These are phyloP conservation scores for Drosophila watanabei DNA, from an alignment of 1,140 invertebrate species.

Conservation along the genomic window DNA sequence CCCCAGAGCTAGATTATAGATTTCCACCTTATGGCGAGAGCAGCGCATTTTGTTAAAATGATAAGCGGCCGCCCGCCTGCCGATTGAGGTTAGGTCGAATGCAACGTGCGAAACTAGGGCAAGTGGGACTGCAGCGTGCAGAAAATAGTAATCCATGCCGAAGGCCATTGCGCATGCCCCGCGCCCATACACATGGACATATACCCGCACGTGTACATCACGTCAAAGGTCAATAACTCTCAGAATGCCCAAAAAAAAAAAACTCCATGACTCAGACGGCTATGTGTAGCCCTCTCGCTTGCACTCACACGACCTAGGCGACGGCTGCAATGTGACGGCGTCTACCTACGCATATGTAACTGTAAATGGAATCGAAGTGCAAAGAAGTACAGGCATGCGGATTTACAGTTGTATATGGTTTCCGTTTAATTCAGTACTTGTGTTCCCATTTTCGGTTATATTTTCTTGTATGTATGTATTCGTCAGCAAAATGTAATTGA, in stretches of 20 bases:
- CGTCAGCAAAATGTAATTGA: slow-evolving; percentile 49
- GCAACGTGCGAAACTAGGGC: slow-evolving; percentile 59
- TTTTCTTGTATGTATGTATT: slow-evolving; percentile 22
- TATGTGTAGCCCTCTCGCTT: slow-evolving; percentile 3
- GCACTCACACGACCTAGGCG: slow-evolving; percentile 5
- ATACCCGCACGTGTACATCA: slow-evolving; percentile 28
- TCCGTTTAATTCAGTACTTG: slow-evolving; percentile 65
- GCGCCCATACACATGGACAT: neutral
- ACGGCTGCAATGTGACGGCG: slow-evolving; percentile 29
- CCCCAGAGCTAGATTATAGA: slow-evolving; percentile 31
- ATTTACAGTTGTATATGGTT: slow-evolving; percentile 56
- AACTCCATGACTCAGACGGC: slow-evolving; percentile 47
- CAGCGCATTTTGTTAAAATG: slow-evolving; percentile 10
- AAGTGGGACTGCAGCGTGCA: slow-evolving; percentile 40
- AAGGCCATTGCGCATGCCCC: slow-evolving; percentile 59
- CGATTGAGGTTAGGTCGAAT: slow-evolving; percentile 62
- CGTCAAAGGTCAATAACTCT: slow-evolving; percentile 75
- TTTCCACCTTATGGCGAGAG: slow-evolving; percentile 18
- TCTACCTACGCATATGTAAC: slow-evolving; percentile 31
- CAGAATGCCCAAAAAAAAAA: slow-evolving; percentile 44
- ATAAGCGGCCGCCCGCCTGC: neutral
- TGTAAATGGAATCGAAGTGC: neutral
- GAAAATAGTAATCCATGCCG: slow-evolving; percentile 34
- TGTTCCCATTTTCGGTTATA: slow-evolving; percentile 48
- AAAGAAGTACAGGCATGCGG: slow-evolving; percentile 46